Evolutionary conservation across 2,797 vertebrate species (phyloP).

Genomic region (Rallus crepitans): DNA sequence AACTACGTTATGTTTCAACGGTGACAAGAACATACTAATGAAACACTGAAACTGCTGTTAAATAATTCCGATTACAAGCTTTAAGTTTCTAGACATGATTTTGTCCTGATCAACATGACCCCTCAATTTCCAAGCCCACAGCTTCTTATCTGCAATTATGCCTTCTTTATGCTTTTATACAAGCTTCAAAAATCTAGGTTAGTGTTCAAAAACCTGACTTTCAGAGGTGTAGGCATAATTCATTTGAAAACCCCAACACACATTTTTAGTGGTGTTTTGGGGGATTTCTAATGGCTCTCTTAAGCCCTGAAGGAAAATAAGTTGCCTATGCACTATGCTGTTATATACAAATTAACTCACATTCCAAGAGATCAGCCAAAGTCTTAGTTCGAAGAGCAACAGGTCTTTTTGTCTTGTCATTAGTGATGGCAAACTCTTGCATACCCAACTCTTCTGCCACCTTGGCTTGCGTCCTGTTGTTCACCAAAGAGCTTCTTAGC

Average conservation of each 20-base stretch:
- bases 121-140: neutral
- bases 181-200: neutral
- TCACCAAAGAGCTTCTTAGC: conserved; percentile 95
- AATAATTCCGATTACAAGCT: neutral
- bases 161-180: neutral
- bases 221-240: neutral
- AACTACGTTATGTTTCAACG: neutral
- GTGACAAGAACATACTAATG: neutral
- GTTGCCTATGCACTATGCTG: neutral
- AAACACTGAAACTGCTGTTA: neutral
- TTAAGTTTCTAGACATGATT: neutral
- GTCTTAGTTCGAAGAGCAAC: conserved; percentile 96
- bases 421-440: conserved; percentile 98
- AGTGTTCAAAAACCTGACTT: neutral
- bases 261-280: neutral
- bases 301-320: neutral
- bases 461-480: conserved; percentile 98
- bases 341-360: conserved; percentile 78
- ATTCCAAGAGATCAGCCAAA: conserved; percentile 94
- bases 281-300: neutral
- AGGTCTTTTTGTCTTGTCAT: conserved; percentile 96
- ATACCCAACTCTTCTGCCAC: conserved; percentile 98
- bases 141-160: neutral
- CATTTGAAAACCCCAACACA: neutral
- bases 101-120: neutral